Percentiles rank a stretch among this genome's conserved stretches.
phyloP scores from a whole-genome alignment of 2,113 vertebrate genomes.

The Sceloporus tristichus region DNA sequence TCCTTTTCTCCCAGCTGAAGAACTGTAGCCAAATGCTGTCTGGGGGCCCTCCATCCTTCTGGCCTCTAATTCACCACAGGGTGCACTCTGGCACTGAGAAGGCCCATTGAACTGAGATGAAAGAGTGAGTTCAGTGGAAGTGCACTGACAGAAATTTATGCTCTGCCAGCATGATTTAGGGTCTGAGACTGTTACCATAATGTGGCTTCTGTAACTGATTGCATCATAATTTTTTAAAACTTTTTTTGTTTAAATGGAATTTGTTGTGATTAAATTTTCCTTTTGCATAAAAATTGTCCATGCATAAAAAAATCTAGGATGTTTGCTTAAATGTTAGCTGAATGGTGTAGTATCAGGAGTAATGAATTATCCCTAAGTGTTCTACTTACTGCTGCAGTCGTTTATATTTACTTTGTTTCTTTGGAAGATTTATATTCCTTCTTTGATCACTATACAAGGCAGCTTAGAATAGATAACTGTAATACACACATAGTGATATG shows the following conservation, averaged over 20 bases:
- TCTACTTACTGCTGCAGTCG: not conserved
- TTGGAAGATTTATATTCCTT: conserved; percentile 11
- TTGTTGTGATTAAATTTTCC: not conserved
- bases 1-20: too few relatives aligned
- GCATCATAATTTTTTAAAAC: conserved; percentile 16
- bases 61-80: too few relatives aligned
- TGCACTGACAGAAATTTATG: too few relatives aligned
- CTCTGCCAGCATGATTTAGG: too few relatives aligned
- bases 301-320: not conserved
- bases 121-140: too few relatives aligned
- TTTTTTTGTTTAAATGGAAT: conserved; percentile 39
- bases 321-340: not conserved
- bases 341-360: not conserved
- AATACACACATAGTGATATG: not conserved
- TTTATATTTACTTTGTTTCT: not conserved
- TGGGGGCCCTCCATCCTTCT: too few relatives aligned
- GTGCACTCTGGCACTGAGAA: too few relatives aligned
- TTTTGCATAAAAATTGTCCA: not conserved
- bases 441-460: not conserved
- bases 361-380: conserved; percentile 20
- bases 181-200: conserved; percentile 1
- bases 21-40: too few relatives aligned
- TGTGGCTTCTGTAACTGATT: not conserved
- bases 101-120: too few relatives aligned
- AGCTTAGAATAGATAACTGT: not conserved